Conservation (phyloP, 1,140 invertebrate species). For the Delia radicum region DNA sequence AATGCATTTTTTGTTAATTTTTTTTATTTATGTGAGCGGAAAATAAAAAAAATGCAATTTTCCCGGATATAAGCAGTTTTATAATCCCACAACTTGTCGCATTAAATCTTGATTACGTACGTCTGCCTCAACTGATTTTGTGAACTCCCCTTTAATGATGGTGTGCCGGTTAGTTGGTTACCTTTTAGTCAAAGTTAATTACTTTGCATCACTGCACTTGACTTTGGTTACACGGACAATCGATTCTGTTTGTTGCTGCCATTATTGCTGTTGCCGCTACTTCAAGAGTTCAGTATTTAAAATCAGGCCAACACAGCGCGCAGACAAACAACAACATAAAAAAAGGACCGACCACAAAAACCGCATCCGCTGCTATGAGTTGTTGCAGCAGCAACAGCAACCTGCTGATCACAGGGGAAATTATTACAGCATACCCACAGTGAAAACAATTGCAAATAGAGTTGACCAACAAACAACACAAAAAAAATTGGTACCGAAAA, state of each 20-base stretch:
- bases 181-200: slow-evolving; percentile 24
- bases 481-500: neutral
- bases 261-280: too few species aligned
- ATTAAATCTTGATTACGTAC: slow-evolving; percentile 19
- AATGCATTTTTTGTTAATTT: neutral
- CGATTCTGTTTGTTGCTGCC: too few species aligned
- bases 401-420: slow-evolving; percentile 23
- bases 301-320: slow-evolving; percentile 1
- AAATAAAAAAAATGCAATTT: neutral
- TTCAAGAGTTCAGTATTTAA: neutral
- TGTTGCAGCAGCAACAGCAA: slow-evolving; percentile 15
- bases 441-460: neutral
- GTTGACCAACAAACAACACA: neutral
- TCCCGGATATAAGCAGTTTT: slow-evolving; percentile 19
- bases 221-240: slow-evolving; percentile 24
- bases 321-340: neutral
- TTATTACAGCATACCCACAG: neutral
- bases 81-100: slow-evolving; percentile 23
- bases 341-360: slow-evolving; percentile 15
- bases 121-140: neutral
- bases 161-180: neutral
- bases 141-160: neutral
- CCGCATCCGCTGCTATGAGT: slow-evolving; percentile 17
- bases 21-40: neutral
- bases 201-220: slow-evolving; percentile 23